Evolutionary conservation across 2,113 vertebrate species (phyloP), one percentile per base, ranked within the genome.

Genomic region (Salvator merianae): DNA sequence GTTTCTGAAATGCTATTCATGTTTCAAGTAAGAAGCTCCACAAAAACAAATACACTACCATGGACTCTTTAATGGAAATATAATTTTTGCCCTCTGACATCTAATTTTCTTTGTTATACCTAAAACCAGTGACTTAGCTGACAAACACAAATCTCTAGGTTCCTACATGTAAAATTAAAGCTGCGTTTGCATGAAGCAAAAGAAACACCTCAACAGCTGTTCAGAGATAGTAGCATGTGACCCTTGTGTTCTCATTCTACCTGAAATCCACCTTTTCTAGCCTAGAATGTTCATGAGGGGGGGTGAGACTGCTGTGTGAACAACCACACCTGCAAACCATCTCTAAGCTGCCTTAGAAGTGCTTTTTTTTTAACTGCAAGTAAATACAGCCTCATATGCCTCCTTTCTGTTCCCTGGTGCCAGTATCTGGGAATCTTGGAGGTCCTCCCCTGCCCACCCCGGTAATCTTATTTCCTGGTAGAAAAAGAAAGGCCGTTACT

Each of bases 131-230:
- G 68, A 75, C 24, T 30, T 14, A 12, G 55, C 6, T 30, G 69
- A 26, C 68, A 72, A 81, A 50, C 68, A 59, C 32, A 79, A 81
- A 38, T 43, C 55, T 81, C 79, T 73, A 84, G 78, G 66, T 81
- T 87, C 80, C 71, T 38, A 28, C n/a, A 76, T 50, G n/a, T 72
- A n/a, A 2, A 26, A 47, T 5, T n/a, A n/a, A n/a, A n/a, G n/a
- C n/a, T n/a, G n/a, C n/a, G n/a, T n/a, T n/a, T n/a, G n/a, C n/a
- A n/a, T n/a, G n/a, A n/a, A n/a, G n/a, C n/a, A n/a, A n/a, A n/a
- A n/a, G n/a, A n/a, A n/a, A n/a, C n/a, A n/a, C n/a, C n/a, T n/a
- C n/a, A n/a, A n/a, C n/a, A n/a, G n/a, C n/a, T n/a, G n/a, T n/a
- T n/a, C n/a, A n/a, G n/a, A n/a, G n/a, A n/a, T n/a, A n/a, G n/a